Percentiles rank a stretch among this genome's conserved stretches.
phyloP scores from a whole-genome alignment of 2,113 vertebrate genomes.

The Pandion haliaetus region DNA sequence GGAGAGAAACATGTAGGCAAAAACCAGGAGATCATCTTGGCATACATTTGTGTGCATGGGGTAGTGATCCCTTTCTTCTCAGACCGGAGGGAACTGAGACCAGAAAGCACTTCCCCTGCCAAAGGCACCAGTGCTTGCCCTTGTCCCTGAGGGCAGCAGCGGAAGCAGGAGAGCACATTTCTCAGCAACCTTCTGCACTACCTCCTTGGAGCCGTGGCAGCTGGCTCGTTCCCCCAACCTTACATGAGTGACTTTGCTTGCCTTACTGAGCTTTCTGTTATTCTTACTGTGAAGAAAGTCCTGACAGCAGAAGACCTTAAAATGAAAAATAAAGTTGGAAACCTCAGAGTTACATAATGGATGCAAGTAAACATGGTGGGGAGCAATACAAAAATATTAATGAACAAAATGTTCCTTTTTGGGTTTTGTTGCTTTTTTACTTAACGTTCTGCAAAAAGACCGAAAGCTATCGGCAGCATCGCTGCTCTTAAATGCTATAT shows the following conservation, averaged over 20 bases:
- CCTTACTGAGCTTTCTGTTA: not conserved
- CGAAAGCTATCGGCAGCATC: not conserved
- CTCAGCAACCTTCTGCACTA: not conserved
- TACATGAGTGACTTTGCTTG: not conserved
- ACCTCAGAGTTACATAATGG: not conserved
- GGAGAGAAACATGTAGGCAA: not conserved
- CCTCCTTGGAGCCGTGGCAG: not conserved
- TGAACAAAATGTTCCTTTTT: not conserved
- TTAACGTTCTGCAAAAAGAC: not conserved
- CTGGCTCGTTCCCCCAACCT: rapidly evolving
- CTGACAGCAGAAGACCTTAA: not conserved
- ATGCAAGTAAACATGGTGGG: not conserved
- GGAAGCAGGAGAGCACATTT: not conserved
- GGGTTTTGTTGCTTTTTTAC: not conserved
- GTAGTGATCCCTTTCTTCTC: not conserved
- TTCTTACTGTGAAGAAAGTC: not conserved
- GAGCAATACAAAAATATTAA: not conserved
- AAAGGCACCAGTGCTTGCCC: not conserved
- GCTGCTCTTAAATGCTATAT: not conserved
- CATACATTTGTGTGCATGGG: rapidly evolving
- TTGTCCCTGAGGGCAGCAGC: rapidly evolving
- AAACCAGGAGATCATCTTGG: not conserved
- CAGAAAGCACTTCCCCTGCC: not conserved
- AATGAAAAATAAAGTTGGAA: not conserved
- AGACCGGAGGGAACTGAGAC: rapidly evolving